These are phyloP conservation scores for Pipistrellus nathusii DNA, from an alignment of 2,797 vertebrate genomes.

Conservation along the genomic window DNA sequence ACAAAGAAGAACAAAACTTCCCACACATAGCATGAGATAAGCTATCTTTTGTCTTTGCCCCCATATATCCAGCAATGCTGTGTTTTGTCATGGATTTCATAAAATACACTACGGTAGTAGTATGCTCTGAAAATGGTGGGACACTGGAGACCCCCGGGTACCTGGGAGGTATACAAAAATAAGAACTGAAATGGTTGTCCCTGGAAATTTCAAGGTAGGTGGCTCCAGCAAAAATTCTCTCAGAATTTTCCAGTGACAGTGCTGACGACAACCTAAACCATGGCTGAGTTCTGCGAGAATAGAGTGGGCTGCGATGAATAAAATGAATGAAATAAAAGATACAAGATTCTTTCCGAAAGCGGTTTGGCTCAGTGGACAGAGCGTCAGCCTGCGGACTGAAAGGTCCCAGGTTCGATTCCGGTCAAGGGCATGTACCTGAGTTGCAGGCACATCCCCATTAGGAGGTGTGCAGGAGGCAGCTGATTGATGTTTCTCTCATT, in stretches of 20 bases:
- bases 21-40: neutral
- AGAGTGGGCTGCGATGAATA: neutral
- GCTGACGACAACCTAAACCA: neutral
- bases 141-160: neutral
- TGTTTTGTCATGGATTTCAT: neutral
- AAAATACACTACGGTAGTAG: neutral
- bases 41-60: neutral
- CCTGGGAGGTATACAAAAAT: neutral
- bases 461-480: no score
- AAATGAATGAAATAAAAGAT: neutral
- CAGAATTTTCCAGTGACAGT: neutral
- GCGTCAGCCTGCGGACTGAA: no score
- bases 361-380: no score
- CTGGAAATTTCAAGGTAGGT: neutral
- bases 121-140: neutral
- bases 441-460: no score
- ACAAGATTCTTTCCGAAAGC: neutral
- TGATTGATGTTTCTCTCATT: no score
- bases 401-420: no score
- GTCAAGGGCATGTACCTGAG: no score
- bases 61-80: neutral
- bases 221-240: neutral
- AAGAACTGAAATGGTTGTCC: neutral
- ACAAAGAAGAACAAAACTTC: neutral
- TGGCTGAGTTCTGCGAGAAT: neutral